A percentile compares a stretch with the other conserved stretches of the same genome.
Conservation (phyloP, 2,888 invertebrate genomes). For the Plusia festucae region DNA sequence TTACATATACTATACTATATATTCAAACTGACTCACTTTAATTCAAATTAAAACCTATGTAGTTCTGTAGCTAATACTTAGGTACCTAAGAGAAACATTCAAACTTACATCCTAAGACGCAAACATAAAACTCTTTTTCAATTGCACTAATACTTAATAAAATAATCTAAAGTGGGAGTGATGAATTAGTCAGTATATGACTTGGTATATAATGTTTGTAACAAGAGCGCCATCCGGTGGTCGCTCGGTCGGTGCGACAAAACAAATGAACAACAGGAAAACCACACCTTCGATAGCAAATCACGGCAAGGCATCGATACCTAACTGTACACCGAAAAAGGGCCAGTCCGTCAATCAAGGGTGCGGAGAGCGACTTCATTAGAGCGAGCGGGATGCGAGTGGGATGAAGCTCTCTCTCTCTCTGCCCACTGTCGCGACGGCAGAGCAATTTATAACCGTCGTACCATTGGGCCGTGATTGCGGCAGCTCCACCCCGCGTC, state of each 20-base stretch:
- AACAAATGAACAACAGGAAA: slow-evolving; percentile 57
- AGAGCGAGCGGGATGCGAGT: slow-evolving; percentile 74
- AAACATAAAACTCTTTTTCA: slow-evolving; percentile 16
- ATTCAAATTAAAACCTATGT: slow-evolving; percentile 16
- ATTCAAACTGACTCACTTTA: slow-evolving; percentile 3
- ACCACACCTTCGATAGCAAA: slow-evolving; percentile 75
- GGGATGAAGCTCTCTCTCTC: slow-evolving; percentile 69
- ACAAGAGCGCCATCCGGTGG: not conserved
- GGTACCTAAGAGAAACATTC: slow-evolving; percentile 17
- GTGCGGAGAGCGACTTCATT: slow-evolving; percentile 87
- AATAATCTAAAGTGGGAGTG: slow-evolving; percentile 43
- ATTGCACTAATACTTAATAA: slow-evolving; percentile 31
- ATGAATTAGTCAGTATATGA: slow-evolving; percentile 36
- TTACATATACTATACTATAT: not conserved
- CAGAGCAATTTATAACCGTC: slow-evolving; percentile 90
- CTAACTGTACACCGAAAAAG: slow-evolving; percentile 81
- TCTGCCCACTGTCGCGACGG: slow-evolving; percentile 83
- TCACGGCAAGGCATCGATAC: slow-evolving; percentile 82
- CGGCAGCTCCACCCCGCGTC: slow-evolving; percentile 91
- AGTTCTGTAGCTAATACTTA: slow-evolving; percentile 9
- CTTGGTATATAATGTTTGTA: slow-evolving; percentile 6
- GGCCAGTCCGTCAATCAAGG: slow-evolving; percentile 87
- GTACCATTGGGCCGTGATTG: slow-evolving; percentile 90
- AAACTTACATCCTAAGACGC: slow-evolving; percentile 16
- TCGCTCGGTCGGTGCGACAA: slow-evolving; percentile 13